Evolutionary conservation across 2,888 invertebrate genomes (phyloP).

Genomic region (Lasius platythorax): DNA sequence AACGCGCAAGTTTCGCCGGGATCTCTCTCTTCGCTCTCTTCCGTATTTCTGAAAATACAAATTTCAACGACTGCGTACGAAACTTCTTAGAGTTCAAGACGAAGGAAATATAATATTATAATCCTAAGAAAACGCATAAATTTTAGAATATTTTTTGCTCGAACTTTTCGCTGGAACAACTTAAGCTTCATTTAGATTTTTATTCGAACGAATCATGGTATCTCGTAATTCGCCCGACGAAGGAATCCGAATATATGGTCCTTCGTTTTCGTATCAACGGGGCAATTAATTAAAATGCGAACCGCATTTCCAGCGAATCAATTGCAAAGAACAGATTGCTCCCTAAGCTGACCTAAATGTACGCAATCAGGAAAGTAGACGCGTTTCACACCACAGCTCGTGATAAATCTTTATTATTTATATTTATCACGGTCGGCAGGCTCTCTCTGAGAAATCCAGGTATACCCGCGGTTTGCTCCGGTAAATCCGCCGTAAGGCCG

Average conservation of each 20-base stretch:
- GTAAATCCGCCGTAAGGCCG: constrained; percentile 42
- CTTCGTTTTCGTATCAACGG: neutral
- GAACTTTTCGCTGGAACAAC: neutral
- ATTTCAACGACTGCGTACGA: constrained; percentile 39
- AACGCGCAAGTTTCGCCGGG: constrained; percentile 35
- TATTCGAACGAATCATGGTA: neutral
- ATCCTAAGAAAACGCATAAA: constrained; percentile 27
- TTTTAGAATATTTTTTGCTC: neutral
- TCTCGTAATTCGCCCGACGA: neutral
- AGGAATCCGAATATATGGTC: neutral
- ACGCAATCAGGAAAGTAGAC: neutral
- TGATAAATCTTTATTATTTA: constrained; percentile 47
- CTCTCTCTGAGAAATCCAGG: constrained; percentile 27
- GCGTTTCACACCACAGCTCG: constrained; percentile 23
- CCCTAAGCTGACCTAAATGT: neutral
- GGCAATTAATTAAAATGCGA: constrained; percentile 7
- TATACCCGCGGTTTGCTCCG: constrained; percentile 38
- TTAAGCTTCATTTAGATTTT: neutral
- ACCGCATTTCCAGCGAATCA: neutral
- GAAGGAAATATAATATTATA: constrained; percentile 6
- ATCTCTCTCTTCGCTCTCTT: neutral
- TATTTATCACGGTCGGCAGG: constrained; percentile 16
- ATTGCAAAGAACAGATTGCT: constrained; percentile 2
- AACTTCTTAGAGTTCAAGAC: constrained; percentile 23
- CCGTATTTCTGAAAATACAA: constrained; percentile 46